A percentile compares a stretch with the other conserved stretches of the same genome.
phyloP scores from a whole-genome alignment of 1,140 invertebrate species.

The Bombus superbus region DNA sequence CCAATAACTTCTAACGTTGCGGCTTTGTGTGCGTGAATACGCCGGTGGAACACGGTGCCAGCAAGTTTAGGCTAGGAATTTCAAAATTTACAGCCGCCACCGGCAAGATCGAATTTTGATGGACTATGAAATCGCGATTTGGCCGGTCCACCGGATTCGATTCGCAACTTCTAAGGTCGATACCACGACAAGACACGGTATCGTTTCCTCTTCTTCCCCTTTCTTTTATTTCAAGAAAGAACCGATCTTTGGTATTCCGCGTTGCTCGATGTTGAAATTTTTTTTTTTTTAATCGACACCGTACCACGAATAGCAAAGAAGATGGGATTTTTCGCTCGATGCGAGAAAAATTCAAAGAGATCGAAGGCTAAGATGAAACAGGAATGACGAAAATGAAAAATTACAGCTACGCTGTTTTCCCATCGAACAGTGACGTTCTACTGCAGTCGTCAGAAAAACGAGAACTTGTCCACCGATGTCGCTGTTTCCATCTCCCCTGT shows the following conservation, averaged over 20 bases:
- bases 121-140: constrained; percentile 67
- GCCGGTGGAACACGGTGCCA: neutral
- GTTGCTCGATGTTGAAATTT: neutral
- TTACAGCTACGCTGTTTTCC: constrained; percentile 35
- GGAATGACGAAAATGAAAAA: constrained; percentile 45
- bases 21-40: constrained; percentile 15
- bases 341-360: neutral
- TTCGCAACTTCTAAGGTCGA: constrained; percentile 11
- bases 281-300: neutral
- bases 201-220: neutral
- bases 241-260: neutral
- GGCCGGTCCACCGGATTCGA: constrained; percentile 4
- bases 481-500: constrained; percentile 18
- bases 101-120: constrained; percentile 61
- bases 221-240: neutral
- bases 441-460: constrained; percentile 57
- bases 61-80: constrained; percentile 49
- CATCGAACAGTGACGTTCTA: constrained; percentile 43
- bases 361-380: neutral
- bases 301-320: neutral
- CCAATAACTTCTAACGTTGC: constrained; percentile 51
- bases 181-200: neutral
- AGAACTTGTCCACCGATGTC: constrained; percentile 51
- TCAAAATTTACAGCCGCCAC: constrained; percentile 60
- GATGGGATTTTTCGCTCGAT: neutral